phyloP scores from a whole-genome alignment of 2,113 vertebrate genomes.

The Tympanuchus pallidicinctus region DNA sequence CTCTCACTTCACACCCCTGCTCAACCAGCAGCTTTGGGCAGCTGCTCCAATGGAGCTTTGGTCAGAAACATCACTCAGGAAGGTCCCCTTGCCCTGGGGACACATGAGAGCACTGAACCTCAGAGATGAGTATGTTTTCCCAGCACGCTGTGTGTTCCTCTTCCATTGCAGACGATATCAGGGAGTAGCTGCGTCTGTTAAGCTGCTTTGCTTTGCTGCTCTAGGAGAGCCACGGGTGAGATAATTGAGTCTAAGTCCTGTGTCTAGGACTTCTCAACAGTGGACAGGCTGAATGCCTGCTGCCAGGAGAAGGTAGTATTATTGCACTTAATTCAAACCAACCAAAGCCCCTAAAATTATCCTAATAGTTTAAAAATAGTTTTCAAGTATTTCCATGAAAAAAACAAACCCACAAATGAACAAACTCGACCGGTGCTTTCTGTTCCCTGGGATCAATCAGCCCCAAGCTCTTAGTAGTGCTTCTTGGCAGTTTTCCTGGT shows the following conservation, averaged over 20 bases:
- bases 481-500: neutral
- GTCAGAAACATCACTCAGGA: neutral
- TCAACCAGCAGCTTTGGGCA: neutral
- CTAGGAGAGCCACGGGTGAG: neutral
- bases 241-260: neutral
- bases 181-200: neutral
- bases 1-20: neutral
- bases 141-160: neutral
- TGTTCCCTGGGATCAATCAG: fast-evolving
- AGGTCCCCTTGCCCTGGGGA: neutral
- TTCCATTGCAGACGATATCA: neutral
- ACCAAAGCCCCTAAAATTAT: neutral
- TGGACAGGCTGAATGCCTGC: neutral
- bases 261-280: neutral
- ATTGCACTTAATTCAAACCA: neutral
- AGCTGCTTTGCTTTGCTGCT: neutral
- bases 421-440: neutral
- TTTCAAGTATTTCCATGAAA: neutral
- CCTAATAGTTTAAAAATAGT: neutral
- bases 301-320: neutral
- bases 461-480: neutral
- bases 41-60: neutral
- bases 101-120: fast-evolving
- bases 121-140: neutral
- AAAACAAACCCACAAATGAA: neutral